A percentile compares a stretch with the other conserved stretches of the same genome.
Conservation (phyloP, 2,888 invertebrate species). For the Lamproptera curius region DNA sequence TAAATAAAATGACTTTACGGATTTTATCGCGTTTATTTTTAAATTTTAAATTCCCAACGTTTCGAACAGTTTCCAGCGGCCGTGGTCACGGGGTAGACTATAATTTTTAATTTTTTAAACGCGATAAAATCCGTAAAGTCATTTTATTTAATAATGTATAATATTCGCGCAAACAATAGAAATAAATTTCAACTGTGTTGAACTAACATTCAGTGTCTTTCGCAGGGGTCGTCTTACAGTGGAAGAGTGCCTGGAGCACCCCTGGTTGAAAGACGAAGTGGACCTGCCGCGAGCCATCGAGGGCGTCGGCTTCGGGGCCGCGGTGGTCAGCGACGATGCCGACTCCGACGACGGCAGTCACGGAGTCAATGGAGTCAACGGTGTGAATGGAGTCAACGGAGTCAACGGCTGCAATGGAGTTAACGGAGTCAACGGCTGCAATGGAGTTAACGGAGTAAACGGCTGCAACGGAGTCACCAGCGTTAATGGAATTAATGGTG, state of each 20-base stretch:
- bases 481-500: constrained; percentile 36
- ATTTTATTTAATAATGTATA: no score
- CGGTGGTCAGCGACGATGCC: constrained; percentile 43
- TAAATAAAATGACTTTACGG: no score
- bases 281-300: constrained; percentile 72
- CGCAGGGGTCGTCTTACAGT: constrained; percentile 92
- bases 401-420: constrained; percentile 33
- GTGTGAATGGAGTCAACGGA: constrained; percentile 33
- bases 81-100: no score
- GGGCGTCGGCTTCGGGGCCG: constrained; percentile 57
- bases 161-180: no score
- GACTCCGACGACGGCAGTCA: constrained; percentile 31
- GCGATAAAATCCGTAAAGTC: no score
- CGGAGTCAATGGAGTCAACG: constrained; percentile 32
- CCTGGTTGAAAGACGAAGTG: constrained; percentile 87
- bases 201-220: constrained; percentile 47
- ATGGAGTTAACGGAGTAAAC: constrained; percentile 30
- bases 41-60: no score
- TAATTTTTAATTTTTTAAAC: no score
- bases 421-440: constrained; percentile 31
- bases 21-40: no score
- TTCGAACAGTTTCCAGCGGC: no score
- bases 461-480: constrained; percentile 34
- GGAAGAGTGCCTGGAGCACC: constrained; percentile 92
- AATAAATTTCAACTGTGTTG: no score